Conservation (phyloP, 2,888 invertebrate genomes). For the Meteorus cinctellus region DNA sequence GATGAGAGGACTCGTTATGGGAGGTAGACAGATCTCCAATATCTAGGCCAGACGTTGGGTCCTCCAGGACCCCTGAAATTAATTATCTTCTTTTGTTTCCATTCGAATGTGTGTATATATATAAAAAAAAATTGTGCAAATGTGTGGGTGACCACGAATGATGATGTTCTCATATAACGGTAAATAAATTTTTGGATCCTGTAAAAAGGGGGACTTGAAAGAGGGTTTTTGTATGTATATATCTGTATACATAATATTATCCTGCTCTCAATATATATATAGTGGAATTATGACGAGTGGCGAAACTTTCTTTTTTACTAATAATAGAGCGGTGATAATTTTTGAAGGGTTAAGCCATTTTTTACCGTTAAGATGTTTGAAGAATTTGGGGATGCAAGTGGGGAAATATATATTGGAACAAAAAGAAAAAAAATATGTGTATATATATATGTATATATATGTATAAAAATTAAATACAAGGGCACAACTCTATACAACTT, state of each 20-base stretch:
- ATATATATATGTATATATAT: background rate
- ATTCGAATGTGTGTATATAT: background rate
- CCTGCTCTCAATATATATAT: background rate
- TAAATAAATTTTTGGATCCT: constrained; percentile 2
- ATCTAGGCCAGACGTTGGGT: constrained; percentile 43
- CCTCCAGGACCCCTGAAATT: constrained; percentile 39
- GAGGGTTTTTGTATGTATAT: constrained; percentile 17
- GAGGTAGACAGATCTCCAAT: constrained; percentile 28
- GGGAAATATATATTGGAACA: background rate
- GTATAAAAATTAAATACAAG: constrained; percentile 8
- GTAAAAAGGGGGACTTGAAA: background rate
- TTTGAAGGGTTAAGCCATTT: background rate
- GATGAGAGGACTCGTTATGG: constrained; percentile 1
- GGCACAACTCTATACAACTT: constrained; percentile 6
- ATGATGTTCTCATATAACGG: constrained; percentile 18
- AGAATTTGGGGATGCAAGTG: background rate
- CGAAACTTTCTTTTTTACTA: constrained; percentile 12
- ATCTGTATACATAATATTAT: background rate
- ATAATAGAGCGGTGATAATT: constrained; percentile 30
- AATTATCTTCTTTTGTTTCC: constrained; percentile 46
- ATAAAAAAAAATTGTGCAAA: constrained; percentile 17
- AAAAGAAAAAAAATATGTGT: background rate
- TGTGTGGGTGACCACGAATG: constrained; percentile 32
- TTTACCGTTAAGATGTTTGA: constrained; percentile 1
- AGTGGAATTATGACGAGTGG: constrained; percentile 14